These are phyloP conservation scores for Euplagia quadripunctaria DNA, from an alignment of 2,888 invertebrate species.

Conservation along the genomic window DNA sequence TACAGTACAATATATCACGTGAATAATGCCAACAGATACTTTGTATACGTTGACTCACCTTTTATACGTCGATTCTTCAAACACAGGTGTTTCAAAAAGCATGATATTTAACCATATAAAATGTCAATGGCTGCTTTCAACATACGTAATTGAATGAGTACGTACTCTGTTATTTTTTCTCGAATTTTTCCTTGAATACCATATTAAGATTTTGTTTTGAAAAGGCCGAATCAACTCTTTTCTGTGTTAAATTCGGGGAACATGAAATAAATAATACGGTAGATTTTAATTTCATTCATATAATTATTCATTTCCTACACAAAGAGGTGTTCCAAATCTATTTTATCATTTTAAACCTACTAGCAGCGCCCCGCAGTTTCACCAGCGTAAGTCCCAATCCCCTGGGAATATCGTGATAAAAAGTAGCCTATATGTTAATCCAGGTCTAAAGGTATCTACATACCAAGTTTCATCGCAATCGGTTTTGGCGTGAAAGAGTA, in stretches of 20 bases:
- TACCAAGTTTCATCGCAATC: too few relatives aligned
- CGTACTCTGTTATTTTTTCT: not conserved
- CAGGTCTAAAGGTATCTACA: too few relatives aligned
- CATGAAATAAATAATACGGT: not conserved
- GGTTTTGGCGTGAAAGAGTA: too few relatives aligned
- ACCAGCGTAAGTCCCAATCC: too few relatives aligned
- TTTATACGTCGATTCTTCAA: slow-evolving; percentile 10
- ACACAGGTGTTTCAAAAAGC: slow-evolving; percentile 20
- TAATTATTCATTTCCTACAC: too few relatives aligned
- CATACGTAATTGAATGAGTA: not conserved
- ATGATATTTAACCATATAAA: slow-evolving; percentile 1
- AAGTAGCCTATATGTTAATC: too few relatives aligned
- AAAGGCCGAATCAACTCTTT: not conserved
- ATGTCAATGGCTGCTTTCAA: not conserved
- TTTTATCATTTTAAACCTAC: too few relatives aligned
- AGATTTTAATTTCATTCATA: not conserved
- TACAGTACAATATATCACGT: slow-evolving; percentile 18
- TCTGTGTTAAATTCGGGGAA: not conserved
- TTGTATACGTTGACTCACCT: slow-evolving; percentile 17
- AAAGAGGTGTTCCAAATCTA: too few relatives aligned
- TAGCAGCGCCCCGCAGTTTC: too few relatives aligned
- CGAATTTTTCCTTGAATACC: too few relatives aligned
- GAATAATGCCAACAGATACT: slow-evolving; percentile 3
- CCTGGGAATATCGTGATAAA: too few relatives aligned
- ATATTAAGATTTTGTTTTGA: not conserved